Percentiles rank a stretch among this genome's conserved stretches.
Evolutionary conservation across 2,888 invertebrate species (phyloP).

Genomic region (Charanyca ferruginea): DNA sequence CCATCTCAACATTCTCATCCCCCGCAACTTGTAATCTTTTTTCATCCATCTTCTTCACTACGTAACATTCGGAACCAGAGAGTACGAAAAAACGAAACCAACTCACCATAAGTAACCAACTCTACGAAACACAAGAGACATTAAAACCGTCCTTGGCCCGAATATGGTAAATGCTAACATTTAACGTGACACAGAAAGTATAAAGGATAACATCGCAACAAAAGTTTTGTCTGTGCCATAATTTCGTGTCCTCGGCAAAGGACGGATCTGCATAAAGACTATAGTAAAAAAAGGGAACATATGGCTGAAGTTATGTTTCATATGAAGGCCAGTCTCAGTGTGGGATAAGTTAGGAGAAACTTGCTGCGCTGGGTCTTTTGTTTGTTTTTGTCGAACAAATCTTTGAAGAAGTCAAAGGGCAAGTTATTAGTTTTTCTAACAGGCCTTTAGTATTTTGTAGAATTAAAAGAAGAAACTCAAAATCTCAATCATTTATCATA

Average conservation of each 20-base stretch:
- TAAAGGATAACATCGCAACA: conserved; percentile 55
- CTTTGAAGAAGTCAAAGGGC: too few relatives aligned
- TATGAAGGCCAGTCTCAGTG: conserved; percentile 58
- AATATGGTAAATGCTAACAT: conserved; percentile 43
- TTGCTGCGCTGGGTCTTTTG: conserved; percentile 12
- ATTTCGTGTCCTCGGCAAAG: conserved; percentile 58
- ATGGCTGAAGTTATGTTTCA: conserved; percentile 63
- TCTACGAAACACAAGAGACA: conserved; percentile 10
- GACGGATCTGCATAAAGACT: conserved; percentile 69
- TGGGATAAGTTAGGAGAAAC: conserved; percentile 58
- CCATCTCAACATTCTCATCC: too few relatives aligned
- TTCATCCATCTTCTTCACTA: too few relatives aligned
- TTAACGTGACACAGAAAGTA: conserved; percentile 42
- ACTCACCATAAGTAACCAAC: conserved; percentile 11
- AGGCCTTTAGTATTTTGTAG: too few relatives aligned
- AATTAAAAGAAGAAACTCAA: too few relatives aligned
- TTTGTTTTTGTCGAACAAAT: neutral
- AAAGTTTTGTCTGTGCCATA: conserved; percentile 57
- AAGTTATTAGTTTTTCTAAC: too few relatives aligned
- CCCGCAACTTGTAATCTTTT: too few relatives aligned
- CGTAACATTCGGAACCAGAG: too few relatives aligned
- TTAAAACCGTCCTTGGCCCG: conserved; percentile 43
- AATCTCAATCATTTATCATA: too few relatives aligned
- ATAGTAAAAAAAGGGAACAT: conserved; percentile 67
- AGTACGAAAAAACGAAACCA: neutral